These are phyloP conservation scores for Cacatua alba DNA, from an alignment of 2,113 vertebrate genomes.

Conservation along the genomic window DNA sequence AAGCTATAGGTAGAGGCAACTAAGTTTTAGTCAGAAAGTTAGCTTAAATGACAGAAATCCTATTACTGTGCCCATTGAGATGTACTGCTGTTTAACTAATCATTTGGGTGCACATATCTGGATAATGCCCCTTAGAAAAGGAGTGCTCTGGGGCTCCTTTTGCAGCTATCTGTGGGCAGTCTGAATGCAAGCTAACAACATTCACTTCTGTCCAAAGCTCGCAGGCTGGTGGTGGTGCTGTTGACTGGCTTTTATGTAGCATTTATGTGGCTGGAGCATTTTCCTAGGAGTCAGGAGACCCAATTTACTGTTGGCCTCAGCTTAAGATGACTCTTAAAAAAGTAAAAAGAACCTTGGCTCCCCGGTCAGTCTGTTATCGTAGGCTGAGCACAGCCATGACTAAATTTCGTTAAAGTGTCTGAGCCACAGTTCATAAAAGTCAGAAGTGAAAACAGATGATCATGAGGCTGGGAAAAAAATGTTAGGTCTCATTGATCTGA, in stretches of 20 bases:
- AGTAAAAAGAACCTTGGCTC: background rate
- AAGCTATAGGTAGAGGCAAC: background rate
- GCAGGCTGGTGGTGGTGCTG: background rate
- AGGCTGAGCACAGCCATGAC: conserved; percentile 24
- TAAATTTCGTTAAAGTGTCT: conserved; percentile 57
- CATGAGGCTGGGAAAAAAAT: background rate
- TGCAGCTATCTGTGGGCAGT: background rate
- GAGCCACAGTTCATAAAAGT: conserved; percentile 39
- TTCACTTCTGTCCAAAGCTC: background rate
- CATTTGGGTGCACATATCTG: background rate
- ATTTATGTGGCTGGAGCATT: background rate
- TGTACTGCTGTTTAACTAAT: background rate
- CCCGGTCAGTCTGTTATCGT: background rate
- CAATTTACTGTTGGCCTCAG: background rate
- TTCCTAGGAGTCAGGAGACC: background rate
- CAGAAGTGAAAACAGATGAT: conserved; percentile 55
- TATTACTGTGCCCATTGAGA: background rate
- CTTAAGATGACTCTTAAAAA: background rate
- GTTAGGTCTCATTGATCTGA: conserved; percentile 23
- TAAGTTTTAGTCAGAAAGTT: background rate
- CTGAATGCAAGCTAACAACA: rapidly evolving
- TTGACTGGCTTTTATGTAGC: background rate
- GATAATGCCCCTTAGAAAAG: background rate
- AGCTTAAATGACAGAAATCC: background rate
- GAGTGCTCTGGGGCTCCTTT: background rate